These are phyloP conservation scores for Chitala chitala DNA, from an alignment of 2,113 vertebrate genomes.

Conservation along the genomic window DNA sequence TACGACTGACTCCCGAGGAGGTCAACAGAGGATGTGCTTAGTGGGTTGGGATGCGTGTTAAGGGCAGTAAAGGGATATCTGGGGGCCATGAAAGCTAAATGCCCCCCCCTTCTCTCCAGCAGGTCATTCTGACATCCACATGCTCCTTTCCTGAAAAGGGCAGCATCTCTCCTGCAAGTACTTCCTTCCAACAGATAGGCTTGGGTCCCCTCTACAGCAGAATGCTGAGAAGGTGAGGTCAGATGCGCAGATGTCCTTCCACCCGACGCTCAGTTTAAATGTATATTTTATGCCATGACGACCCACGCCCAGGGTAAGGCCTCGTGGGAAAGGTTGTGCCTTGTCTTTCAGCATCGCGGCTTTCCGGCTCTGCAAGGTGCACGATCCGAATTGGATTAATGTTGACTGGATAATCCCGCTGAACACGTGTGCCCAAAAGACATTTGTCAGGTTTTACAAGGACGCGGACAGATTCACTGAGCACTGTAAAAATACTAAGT, in stretches of 20 bases:
- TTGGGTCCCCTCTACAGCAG: no score
- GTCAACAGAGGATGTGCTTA: background rate
- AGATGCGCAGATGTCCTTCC: no score
- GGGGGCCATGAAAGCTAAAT: background rate
- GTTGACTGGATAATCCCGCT: background rate
- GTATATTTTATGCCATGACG: no score
- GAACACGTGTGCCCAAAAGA: background rate
- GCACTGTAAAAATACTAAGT: background rate
- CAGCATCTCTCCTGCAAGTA: no score
- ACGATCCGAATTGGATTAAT: background rate
- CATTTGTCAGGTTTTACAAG: background rate
- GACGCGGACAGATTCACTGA: background rate
- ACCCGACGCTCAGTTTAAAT: no score
- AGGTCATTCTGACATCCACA: no score
- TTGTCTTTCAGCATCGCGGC: background rate
- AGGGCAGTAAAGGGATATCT: background rate
- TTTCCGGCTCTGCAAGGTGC: background rate
- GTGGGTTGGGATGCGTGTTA: background rate
- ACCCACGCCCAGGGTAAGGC: no score
- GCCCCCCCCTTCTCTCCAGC: no score
- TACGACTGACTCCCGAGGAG: background rate
- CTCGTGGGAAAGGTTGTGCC: background rate
- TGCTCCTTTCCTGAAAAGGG: no score
- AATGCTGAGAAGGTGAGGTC: no score
- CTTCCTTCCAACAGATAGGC: no score